Evolutionary conservation across 2,888 invertebrate species (phyloP).

Genomic region (Antitype chi): DNA sequence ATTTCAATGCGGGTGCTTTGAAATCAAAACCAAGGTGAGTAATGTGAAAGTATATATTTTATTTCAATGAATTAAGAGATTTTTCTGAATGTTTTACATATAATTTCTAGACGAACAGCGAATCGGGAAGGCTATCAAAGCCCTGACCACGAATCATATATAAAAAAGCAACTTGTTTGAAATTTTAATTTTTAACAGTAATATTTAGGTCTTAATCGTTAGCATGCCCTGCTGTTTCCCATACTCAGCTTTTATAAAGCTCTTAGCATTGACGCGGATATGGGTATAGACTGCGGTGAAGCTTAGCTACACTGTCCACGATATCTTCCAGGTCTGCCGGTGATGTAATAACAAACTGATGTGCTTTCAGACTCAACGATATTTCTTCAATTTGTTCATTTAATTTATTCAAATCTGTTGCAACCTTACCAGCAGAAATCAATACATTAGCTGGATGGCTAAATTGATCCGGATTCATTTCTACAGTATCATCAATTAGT

Average conservation of each 20-base stretch:
- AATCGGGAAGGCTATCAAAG: neutral
- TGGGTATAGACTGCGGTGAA: neutral
- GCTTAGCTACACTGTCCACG: neutral
- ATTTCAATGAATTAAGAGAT: neutral
- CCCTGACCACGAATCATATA: neutral
- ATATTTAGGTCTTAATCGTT: neutral
- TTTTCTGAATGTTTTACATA: too few relatives aligned
- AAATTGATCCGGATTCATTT: neutral
- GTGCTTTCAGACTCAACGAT: neutral
- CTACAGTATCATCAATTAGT: neutral
- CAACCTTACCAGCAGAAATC: neutral
- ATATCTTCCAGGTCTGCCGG: neutral
- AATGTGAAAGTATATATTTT: neutral
- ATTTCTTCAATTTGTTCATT: neutral
- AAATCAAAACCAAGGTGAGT: neutral
- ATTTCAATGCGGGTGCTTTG: too few relatives aligned
- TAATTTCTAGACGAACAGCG: neutral
- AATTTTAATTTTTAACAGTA: neutral
- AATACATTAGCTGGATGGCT: neutral
- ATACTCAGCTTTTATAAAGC: neutral
- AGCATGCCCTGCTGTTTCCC: neutral
- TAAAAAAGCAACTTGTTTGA: neutral
- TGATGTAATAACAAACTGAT: slow-evolving; percentile 3
- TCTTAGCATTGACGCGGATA: neutral
- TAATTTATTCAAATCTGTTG: neutral